Conservation (phyloP, 2,888 invertebrate genomes). For the Tupiocoris notatus region DNA sequence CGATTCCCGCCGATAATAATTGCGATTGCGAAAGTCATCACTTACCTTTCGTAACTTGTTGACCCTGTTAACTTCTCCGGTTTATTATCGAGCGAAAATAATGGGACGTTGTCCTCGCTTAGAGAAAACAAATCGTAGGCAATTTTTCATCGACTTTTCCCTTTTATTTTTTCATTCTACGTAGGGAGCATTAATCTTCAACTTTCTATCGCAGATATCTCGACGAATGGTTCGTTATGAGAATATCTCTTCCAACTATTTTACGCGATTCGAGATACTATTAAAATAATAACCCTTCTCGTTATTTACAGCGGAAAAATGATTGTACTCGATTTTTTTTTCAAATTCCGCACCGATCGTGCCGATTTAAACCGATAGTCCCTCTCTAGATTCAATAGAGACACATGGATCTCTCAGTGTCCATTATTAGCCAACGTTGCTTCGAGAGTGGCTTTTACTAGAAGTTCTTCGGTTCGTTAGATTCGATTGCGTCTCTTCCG, state of each 20-base stretch:
- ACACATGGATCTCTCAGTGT: neutral
- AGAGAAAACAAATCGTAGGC: too few relatives aligned
- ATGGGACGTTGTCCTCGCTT: too few relatives aligned
- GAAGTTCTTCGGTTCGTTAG: neutral
- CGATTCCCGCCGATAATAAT: neutral
- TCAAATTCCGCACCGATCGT: neutral
- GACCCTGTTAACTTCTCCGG: neutral
- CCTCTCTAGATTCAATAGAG: neutral
- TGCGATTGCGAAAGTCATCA: neutral
- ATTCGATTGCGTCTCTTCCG: neutral
- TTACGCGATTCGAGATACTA: too few relatives aligned
- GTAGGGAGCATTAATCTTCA: too few relatives aligned
- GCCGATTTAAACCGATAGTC: neutral
- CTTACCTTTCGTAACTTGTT: neutral
- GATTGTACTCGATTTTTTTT: neutral
- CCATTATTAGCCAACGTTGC: neutral
- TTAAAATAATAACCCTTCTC: too few relatives aligned
- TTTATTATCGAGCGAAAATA: neutral
- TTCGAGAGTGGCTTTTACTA: conserved; percentile 1
- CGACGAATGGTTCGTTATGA: too few relatives aligned
- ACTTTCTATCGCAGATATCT: too few relatives aligned
- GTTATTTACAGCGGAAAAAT: neutral
- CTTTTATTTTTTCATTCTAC: too few relatives aligned
- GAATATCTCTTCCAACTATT: too few relatives aligned
- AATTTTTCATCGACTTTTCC: too few relatives aligned